Evolutionary conservation across 2,888 invertebrate species (phyloP).

Genomic region (Linhomoeus sp.): DNA sequence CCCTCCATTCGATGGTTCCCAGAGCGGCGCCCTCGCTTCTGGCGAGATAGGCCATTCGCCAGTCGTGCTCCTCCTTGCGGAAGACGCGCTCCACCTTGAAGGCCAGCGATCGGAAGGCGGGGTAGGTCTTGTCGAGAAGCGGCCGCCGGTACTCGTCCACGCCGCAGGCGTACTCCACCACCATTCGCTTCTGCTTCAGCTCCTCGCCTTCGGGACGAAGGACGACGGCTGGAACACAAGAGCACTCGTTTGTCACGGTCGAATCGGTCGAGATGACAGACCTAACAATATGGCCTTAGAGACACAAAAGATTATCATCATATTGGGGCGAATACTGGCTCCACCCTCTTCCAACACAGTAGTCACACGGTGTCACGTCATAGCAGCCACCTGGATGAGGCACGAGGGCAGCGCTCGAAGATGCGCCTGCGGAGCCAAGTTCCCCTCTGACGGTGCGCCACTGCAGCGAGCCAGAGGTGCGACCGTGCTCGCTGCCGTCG

Average conservation of each 20-base stretch:
- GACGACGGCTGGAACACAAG: background rate
- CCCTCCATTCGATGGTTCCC: constrained; percentile 34
- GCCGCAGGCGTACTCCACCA: constrained; percentile 10
- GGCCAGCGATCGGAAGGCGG: constrained; percentile 49
- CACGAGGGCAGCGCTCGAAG: too few relatives aligned
- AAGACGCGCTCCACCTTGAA: constrained; percentile 44
- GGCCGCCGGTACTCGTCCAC: constrained; percentile 10
- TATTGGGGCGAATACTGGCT: too few relatives aligned
- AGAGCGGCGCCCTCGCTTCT: constrained; percentile 40
- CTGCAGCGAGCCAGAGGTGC: constrained; percentile 57
- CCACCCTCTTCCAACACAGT: too few relatives aligned
- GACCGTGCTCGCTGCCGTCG: constrained; percentile 35
- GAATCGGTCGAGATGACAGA: too few relatives aligned
- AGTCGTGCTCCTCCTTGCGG: constrained; percentile 70
- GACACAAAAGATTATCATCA: too few relatives aligned
- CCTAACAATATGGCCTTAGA: too few relatives aligned
- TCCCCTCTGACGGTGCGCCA: constrained; percentile 70
- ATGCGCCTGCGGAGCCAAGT: constrained; percentile 29
- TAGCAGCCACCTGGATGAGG: too few relatives aligned
- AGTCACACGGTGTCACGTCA: too few relatives aligned
- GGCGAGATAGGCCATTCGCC: constrained; percentile 72
- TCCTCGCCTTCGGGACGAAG: background rate
- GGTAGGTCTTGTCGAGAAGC: background rate
- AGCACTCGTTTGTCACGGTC: too few relatives aligned
- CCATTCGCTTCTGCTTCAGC: background rate